Evolutionary conservation across 2,888 invertebrate species (phyloP).

Genomic region (Tryphoninae sp.): DNA sequence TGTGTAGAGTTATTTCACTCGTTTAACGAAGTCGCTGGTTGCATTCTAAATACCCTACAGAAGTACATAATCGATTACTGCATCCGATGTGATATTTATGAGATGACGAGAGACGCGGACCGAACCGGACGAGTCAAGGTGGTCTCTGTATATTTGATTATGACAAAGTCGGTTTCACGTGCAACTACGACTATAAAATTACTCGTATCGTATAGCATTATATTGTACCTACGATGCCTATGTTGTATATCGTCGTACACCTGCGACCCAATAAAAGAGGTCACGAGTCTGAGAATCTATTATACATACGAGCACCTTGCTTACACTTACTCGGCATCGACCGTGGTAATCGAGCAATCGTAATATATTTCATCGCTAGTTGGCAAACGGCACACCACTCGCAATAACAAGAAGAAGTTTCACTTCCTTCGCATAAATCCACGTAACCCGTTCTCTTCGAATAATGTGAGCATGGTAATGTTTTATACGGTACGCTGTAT

Average conservation of each 20-base stretch:
- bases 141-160: conserved; percentile 26
- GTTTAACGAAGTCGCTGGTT: neutral
- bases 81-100: neutral
- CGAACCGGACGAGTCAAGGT: neutral
- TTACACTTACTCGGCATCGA: conserved; percentile 34
- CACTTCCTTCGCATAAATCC: conserved; percentile 57
- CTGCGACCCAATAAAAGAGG: conserved; percentile 54
- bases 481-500: conserved; percentile 7
- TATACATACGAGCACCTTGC: conserved; percentile 52
- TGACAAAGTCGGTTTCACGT: conserved; percentile 7
- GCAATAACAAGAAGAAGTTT: conserved; percentile 43
- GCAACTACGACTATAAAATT: conserved; percentile 18
- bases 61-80: neutral
- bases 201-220: conserved; percentile 17
- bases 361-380: conserved; percentile 42
- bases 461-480: conserved; percentile 31
- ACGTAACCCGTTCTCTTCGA: conserved; percentile 37
- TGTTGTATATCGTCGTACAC: conserved; percentile 40
- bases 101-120: neutral
- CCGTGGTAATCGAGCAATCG: conserved; percentile 53
- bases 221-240: conserved; percentile 3
- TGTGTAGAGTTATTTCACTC: neutral
- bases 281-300: conserved; percentile 51
- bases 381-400: conserved; percentile 38
- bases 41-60: neutral